Evolutionary conservation across 2,888 invertebrate genomes (phyloP), one percentile per base, ranked within the genome.

Genomic region (Hylaea fasciaria): DNA sequence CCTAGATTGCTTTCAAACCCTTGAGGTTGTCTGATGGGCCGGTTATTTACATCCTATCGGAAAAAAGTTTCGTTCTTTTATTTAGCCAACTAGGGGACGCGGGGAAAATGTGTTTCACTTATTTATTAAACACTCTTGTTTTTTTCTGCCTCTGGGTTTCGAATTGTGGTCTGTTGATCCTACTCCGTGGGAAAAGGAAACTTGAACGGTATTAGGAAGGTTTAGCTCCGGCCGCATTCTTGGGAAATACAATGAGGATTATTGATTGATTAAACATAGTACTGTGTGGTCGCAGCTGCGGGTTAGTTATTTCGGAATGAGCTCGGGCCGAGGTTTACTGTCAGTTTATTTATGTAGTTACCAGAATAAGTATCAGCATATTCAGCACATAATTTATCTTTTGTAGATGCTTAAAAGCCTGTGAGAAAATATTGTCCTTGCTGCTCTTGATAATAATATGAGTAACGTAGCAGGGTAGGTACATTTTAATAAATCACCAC

Each of bases 1-100:
- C 72, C 72, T 77, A 82, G 84, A 86, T 86, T 84, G 85, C 83
- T 83, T 87, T 85, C 78, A 85, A 86, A 77, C 87, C 83, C 85
- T 85, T 82, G 79, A 82, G 82, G 77, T 80, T 79, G 81, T 81
- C 83, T 82, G 80, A 83, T 81, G 76, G 76, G 73, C 74, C 75
- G 78, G 82, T 82, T 85, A 86, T 87, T 87, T 86, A 84, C 84
- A 83, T 83, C 76, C 78, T 74, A 82, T 82, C 72, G 80, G 75
- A 72, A 80, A 79, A 75, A 74, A 76, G 68, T 77, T 80, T 71
- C 68, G 70, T 74, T 70, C 73, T 80, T 78, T 78, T 76, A 78
- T 80, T 78, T 76, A 77, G 76, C 70, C 69, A 72, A 68, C 65
- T 64, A 64, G 64, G 66, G 65, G 71, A 70, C 68, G 70, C 64